Evolutionary conservation across 1,140 invertebrate genomes (phyloP).

Genomic region (Hestina assimilis): DNA sequence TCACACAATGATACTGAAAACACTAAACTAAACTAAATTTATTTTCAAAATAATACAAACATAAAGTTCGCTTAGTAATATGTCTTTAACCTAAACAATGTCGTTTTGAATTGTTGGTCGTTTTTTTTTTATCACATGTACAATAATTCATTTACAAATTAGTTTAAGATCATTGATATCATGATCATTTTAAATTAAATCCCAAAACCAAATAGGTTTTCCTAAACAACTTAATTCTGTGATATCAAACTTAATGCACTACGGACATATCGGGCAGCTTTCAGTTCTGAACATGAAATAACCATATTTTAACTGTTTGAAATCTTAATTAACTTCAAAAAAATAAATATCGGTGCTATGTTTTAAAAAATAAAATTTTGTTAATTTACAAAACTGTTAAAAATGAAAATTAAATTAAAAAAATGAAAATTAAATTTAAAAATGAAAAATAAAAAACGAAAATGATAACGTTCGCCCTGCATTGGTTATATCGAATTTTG

Average conservation of each 20-base stretch:
- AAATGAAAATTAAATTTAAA: no score
- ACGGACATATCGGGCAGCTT: conserved; percentile 20
- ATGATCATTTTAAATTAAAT: neutral
- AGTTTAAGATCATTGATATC: neutral
- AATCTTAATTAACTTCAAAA: neutral
- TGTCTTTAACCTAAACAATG: neutral
- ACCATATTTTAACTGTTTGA: neutral
- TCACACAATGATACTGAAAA: neutral
- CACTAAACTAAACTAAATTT: no score
- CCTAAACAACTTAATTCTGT: conserved; percentile 17
- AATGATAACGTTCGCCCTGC: conserved; percentile 40
- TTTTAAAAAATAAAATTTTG: conserved; percentile 6
- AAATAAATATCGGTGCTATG: conserved; percentile 43
- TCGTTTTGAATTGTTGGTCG: neutral
- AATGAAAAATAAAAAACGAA: no score
- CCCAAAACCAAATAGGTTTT: no score
- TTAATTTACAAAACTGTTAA: neutral
- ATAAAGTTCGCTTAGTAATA: no score
- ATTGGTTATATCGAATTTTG: conserved; percentile 66
- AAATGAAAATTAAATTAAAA: neutral
- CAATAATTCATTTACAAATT: neutral
- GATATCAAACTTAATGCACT: conserved; percentile 10
- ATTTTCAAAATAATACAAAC: no score
- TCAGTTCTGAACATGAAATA: neutral
- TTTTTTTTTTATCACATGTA: neutral